A percentile compares a stretch with the other conserved stretches of the same genome.
Evolutionary conservation across 2,888 invertebrate species (phyloP).

Genomic region (Tromatobia lineatoria): DNA sequence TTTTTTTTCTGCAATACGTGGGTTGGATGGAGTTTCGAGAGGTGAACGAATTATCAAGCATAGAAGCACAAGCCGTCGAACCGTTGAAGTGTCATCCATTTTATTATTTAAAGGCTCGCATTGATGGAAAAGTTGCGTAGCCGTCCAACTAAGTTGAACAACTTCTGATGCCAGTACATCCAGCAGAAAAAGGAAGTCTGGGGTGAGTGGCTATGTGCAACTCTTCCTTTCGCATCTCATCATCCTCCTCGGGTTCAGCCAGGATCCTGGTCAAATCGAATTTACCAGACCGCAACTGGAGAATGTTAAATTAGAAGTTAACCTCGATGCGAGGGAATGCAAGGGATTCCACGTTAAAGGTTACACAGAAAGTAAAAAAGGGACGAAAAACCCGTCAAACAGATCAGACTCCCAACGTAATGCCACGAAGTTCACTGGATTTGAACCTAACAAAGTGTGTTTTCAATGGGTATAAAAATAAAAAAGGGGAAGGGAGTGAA

Average conservation of each 20-base stretch:
- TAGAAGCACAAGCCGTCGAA: not conserved
- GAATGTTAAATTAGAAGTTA: conserved; percentile 73
- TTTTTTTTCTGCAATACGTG: not conserved
- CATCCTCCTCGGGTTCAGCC: conserved; percentile 65
- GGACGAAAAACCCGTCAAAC: not conserved
- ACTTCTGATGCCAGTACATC: not conserved
- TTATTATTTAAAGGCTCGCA: conserved; percentile 5
- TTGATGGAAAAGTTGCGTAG: not conserved
- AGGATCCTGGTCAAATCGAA: conserved; percentile 70
- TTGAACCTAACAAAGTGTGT: not conserved
- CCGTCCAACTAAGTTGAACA: conserved; percentile 11
- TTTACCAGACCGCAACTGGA: conserved; percentile 65
- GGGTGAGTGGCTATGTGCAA: not conserved
- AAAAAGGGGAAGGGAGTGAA: not conserved
- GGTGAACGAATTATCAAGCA: not conserved
- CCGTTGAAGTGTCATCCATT: conserved; percentile 4
- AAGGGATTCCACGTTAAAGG: conserved; percentile 49
- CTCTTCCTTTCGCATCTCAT: not conserved
- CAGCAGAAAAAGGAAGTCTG: not conserved
- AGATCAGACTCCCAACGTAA: not conserved
- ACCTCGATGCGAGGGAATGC: conserved; percentile 33
- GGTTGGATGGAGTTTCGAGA: conserved; percentile 6
- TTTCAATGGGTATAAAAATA: not conserved
- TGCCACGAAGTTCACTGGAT: not conserved
- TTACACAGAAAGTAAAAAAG: not conserved